Base-by-base conservation (phyloP, 2,888 invertebrate genomes). In the Tigriopus californicus region DNA sequence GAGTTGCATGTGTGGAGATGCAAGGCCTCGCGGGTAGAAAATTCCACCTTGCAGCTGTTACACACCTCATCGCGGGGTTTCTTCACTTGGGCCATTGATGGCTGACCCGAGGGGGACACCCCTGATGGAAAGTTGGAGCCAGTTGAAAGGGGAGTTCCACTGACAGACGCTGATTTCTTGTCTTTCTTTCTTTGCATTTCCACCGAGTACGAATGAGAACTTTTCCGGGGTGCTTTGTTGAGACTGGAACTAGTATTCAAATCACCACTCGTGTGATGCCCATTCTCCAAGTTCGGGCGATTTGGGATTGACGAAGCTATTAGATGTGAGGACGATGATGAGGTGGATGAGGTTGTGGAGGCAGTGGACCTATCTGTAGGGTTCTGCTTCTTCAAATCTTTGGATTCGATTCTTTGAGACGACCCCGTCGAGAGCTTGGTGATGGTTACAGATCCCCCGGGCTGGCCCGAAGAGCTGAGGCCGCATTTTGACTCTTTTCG, bases 1-100 rank as follows among this genome's bases (percentile, higher is more conserved):
- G 59, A 59, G 42, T 59, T 59, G 49, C 59, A 59, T 13, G 59
- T 59, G 52, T 59, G 59, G 33, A 59, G 59, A 41, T 41, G 15
- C 20, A 33, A 40, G 24, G 59, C 59, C 25, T 59, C 59, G 20
- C 53, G 52, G 18, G 58, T 58, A 12, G 59, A 59, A 42, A 42
- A 59, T 15, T 52, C 59, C 42, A 53, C 59, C n/a, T 49, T 24
- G 52, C 59, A 59, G 41, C 53, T 59, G 20, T 55, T 52, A 41
- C 59, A 59, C 13, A 18, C 40, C n/a, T 33, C 41, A 18, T 46
- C 47, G 20, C 49, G n/a, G 33, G 22, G 33, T 53, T 22, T n/a
- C n/a, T 12, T 12, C n/a, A 33, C n/a, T 20, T 53, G n/a, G 15
- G 15, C 20, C 15, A 20, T 18, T 15, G 46, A 46, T 3, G 4